A percentile compares a stretch with the other conserved stretches of the same genome.
These are phyloP conservation scores for Colinus virginianus DNA, from an alignment of 2,113 vertebrate genomes.

Conservation along the genomic window DNA sequence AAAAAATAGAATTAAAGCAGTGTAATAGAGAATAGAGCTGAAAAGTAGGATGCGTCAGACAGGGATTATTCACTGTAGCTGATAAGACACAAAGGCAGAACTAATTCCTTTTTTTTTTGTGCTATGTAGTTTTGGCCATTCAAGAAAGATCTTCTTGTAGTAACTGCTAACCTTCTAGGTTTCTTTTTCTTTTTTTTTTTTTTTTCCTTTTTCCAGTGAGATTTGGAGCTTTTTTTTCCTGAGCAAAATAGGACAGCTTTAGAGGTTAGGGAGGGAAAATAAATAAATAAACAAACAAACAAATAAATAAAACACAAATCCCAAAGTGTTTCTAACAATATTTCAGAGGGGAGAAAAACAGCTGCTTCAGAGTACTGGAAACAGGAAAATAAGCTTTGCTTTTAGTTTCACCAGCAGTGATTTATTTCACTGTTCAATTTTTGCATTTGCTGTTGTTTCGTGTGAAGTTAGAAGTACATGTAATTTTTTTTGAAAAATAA, in stretches of 20 bases:
- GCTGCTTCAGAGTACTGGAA: background rate
- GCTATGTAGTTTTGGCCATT: background rate
- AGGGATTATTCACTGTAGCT: background rate
- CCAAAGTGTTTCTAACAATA: background rate
- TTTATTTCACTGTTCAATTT: constrained; percentile 1
- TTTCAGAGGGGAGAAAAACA: background rate
- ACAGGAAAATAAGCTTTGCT: constrained; percentile 11
- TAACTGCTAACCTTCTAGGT: background rate
- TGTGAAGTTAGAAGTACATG: background rate
- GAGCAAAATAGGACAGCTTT: background rate
- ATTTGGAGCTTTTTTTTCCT: background rate
- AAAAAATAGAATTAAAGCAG: background rate
- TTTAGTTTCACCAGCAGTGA: background rate
- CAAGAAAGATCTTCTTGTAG: background rate
- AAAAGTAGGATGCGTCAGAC: background rate
- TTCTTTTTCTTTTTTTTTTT: background rate
- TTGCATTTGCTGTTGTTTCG: background rate
- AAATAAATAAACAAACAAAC: background rate
- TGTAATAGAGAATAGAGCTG: background rate
- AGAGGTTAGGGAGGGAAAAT: background rate
- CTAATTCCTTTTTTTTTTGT: constrained; percentile 26
- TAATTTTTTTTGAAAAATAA: background rate
- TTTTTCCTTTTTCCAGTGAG: background rate
- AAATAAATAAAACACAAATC: background rate
- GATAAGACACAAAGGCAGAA: background rate